phyloP scores from a whole-genome alignment of 37 sponge, comb jelly and placozoan genomes.

The Beroe ovata region DNA sequence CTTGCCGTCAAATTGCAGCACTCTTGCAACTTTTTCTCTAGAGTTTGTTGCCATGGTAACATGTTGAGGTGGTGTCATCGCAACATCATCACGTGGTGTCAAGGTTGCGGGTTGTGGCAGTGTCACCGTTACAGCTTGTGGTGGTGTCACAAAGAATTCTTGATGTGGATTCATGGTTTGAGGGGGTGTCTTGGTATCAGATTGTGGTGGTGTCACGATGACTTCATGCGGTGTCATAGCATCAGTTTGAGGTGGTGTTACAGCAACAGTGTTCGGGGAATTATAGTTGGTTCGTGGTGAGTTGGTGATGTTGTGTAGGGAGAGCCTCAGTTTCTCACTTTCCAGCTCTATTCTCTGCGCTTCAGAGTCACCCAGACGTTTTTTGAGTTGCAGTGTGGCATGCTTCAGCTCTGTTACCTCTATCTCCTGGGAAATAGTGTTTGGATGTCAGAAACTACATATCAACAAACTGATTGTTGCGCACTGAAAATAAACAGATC shows the following conservation, averaged over 20 bases:
- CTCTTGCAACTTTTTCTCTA: neutral
- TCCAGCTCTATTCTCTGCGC: constrained; percentile 30
- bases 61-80: neutral
- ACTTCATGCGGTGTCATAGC: neutral
- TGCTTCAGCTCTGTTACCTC: constrained; percentile 31
- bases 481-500: too few relatives aligned
- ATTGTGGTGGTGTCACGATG: neutral
- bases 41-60: neutral
- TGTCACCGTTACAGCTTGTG: too few relatives aligned
- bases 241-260: constrained; percentile 2
- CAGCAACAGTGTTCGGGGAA: neutral
- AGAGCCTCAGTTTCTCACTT: constrained; percentile 51
- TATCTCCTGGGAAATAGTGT: constrained; percentile 9
- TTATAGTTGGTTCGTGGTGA: neutral
- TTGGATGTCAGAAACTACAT: too few relatives aligned
- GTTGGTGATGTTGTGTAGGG: constrained; percentile 27
- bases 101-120: neutral
- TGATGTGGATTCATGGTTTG: neutral
- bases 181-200: neutral
- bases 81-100: neutral
- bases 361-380: constrained; percentile 23
- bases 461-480: too few relatives aligned
- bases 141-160: neutral
- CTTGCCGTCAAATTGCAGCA: neutral
- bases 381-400: neutral